These are phyloP conservation scores for Nylanderia fulva DNA, from an alignment of 1,140 invertebrate genomes.

Conservation along the genomic window DNA sequence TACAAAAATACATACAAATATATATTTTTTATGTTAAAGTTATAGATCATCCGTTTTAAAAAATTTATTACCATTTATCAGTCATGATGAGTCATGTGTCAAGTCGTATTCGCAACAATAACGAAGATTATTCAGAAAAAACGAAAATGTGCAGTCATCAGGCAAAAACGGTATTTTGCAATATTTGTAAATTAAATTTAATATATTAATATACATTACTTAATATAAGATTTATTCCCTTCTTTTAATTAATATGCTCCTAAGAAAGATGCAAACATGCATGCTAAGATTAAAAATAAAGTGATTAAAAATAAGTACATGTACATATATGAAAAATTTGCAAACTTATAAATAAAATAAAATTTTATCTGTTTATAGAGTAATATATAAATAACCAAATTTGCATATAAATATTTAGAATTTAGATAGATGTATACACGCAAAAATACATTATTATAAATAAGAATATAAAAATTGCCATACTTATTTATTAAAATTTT, in stretches of 20 bases:
- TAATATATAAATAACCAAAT: no score
- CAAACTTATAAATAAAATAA: no score
- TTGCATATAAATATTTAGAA: no score
- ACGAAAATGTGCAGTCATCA: not conserved
- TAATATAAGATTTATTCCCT: no score
- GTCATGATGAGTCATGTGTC: not conserved
- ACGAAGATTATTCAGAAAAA: constrained; percentile 14
- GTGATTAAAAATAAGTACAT: no score
- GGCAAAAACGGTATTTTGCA: constrained; percentile 13
- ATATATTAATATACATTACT: not conserved
- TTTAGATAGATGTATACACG: no score
- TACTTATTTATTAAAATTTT: not conserved
- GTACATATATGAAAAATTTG: no score
- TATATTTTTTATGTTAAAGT: not conserved
- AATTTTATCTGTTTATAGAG: no score
- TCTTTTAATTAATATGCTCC: not conserved
- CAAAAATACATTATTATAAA: not conserved
- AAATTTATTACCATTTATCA: not conserved
- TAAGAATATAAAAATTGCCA: constrained; percentile 7
- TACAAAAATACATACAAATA: not conserved
- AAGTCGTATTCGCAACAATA: not conserved
- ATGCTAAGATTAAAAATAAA: no score
- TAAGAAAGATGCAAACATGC: not conserved
- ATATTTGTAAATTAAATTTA: constrained; percentile 2
- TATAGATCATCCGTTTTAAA: not conserved